These are phyloP conservation scores for Anoplopoma fimbria DNA, from an alignment of 2,113 vertebrate species.

Conservation along the genomic window DNA sequence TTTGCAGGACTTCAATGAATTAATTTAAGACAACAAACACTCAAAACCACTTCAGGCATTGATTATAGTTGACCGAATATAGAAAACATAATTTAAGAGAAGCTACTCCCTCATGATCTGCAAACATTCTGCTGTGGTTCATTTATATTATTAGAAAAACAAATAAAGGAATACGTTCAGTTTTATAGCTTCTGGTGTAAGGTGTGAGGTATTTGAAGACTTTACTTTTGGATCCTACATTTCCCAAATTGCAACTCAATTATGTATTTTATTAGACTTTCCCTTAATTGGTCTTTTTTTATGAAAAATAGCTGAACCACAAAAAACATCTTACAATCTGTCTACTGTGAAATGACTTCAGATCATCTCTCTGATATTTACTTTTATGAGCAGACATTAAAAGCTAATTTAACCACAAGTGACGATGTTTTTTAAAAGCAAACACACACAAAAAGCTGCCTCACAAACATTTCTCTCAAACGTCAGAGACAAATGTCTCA, in stretches of 20 bases:
- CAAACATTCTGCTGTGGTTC: neutral
- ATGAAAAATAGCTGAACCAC: too few relatives aligned
- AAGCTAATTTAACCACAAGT: neutral
- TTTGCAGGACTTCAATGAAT: neutral
- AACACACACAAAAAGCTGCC: neutral
- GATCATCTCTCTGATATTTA: neutral
- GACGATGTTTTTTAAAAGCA: neutral
- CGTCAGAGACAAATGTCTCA: conserved; percentile 26
- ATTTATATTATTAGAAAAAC: neutral
- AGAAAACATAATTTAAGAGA: neutral
- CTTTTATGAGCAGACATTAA: neutral
- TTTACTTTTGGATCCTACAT: neutral
- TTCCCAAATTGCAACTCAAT: neutral
- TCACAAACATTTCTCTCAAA: conserved; percentile 14
- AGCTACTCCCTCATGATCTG: neutral
- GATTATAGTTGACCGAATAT: neutral
- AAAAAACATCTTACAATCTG: neutral
- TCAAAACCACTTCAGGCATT: neutral
- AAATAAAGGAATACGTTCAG: neutral
- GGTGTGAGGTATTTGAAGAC: too few relatives aligned
- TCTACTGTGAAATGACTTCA: neutral
- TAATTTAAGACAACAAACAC: neutral
- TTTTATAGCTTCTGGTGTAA: too few relatives aligned
- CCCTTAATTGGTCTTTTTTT: neutral
- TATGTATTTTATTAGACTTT: too few relatives aligned